Base-by-base conservation (phyloP, 2,113 vertebrate genomes). In the Heloderma charlesbogerti region DNA sequence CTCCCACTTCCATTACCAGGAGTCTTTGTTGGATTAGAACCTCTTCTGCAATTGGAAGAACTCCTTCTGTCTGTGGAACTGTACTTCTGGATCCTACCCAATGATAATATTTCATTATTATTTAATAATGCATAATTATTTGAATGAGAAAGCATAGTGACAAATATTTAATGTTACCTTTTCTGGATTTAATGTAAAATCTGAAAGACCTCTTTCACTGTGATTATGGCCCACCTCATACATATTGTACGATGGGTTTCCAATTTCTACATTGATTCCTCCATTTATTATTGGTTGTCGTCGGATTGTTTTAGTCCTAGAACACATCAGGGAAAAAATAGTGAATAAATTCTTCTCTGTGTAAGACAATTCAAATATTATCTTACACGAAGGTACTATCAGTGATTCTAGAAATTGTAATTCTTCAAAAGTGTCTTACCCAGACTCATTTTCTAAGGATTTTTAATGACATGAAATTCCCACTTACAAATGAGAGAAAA, bases 191-290 rank as follows among this genome's bases (percentile, higher is more conserved):
- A 99, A 96, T 83, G 98, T 98, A 94, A 99, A 99, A 96, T 99
- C 98, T 92, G 99, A 98, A 94, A 99, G 97, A 93, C 98, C 98
- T 91, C 99, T 98, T 93, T 98, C 98, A 8, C 94, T 98, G 97
- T 98, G 99, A 95, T 99, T 98, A n/a, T 99, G 99, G 92, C 99
- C 99, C 93, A 99, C 98, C 94, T 99, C 99, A 93, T 99, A 99
- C 99, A 99, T 99, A 96, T 99, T 99, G 95, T 99, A 99, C 7
- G 99, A 99, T 6, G 99, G 99, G 96, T 99, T 99, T 84, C 99
- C 99, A 18, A 99, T 99, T 97, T 99, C 99, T 94, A 99, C 99
- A 69, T 99, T 99, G 90, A 99, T 98, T 92, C 99, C 99, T 95
- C 99, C 99, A 90, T 99, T 99, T 84, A 98, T 98, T 97, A 99